A percentile compares a stretch with the other conserved stretches of the same genome.
These are phyloP conservation scores for Pachypanchax playfairii DNA, from an alignment of 2,113 vertebrate genomes.

Conservation along the genomic window DNA sequence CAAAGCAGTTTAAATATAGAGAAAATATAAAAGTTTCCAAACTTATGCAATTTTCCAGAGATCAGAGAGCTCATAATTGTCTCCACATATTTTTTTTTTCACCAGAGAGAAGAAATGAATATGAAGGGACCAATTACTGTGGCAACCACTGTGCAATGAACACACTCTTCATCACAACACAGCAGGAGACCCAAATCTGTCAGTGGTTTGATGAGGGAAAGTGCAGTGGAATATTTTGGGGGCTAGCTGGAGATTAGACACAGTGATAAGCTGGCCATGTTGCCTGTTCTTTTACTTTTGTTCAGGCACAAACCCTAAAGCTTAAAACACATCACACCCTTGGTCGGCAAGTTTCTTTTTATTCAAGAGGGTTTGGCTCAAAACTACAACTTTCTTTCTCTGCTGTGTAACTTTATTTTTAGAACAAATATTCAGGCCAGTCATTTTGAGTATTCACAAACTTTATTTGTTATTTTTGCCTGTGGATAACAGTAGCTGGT, in stretches of 20 bases:
- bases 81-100: slow-evolving; percentile 6
- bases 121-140: slow-evolving; percentile 60
- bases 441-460: slow-evolving; percentile 24
- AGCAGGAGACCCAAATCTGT: slow-evolving; percentile 69
- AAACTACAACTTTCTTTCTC: slow-evolving; percentile 6
- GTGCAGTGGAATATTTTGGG: slow-evolving; percentile 33
- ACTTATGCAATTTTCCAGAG: neutral
- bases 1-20: slow-evolving; percentile 8
- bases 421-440: slow-evolving; percentile 27
- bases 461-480: slow-evolving; percentile 14
- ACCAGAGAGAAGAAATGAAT: slow-evolving; percentile 27
- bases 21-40: slow-evolving; percentile 15
- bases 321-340: too few species aligned
- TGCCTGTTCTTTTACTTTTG: slow-evolving; percentile 33
- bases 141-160: slow-evolving; percentile 47
- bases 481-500: slow-evolving; percentile 12
- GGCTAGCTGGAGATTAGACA: slow-evolving; percentile 51
- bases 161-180: slow-evolving; percentile 46
- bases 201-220: slow-evolving; percentile 59
- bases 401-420: slow-evolving; percentile 36
- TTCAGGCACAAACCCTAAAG: slow-evolving; percentile 42
- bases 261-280: slow-evolving; percentile 15
- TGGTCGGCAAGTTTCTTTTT: neutral
- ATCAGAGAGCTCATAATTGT: slow-evolving; percentile 17
- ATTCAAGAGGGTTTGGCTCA: slow-evolving; percentile 17